Base-by-base conservation (phyloP, 2,797 vertebrate species). In the Podarcis siculus region DNA sequence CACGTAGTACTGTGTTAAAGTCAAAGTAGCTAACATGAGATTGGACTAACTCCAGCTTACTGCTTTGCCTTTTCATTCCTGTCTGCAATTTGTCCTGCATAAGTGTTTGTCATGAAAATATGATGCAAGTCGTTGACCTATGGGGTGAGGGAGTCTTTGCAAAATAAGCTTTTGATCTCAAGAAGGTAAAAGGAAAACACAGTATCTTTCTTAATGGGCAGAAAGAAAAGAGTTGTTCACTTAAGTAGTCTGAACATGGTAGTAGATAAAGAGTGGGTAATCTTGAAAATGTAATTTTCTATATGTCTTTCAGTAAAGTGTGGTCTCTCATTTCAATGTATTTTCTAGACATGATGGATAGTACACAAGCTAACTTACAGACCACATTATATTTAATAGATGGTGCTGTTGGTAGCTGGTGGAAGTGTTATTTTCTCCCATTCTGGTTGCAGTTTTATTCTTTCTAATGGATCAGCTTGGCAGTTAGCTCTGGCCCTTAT, bases 1-100 rank as follows among this genome's bases (percentile, higher is more conserved):
- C 55, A 86, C 35, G 64, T 69, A 80, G 61, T 69, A 37, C 83
- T 64, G 3, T 79, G 17, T 42, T 89, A 67, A 58, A 27, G 69
- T 82, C 37, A 89, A 85, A 91, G 55, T 94, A 89, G 17, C 37
- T 91, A 92, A 94, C 89, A 91, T 90, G 90, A 92, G 39, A 76
- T 45, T 49, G 71, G 37, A 49, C 55, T 82, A 75, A 82, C 8
- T 45, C 27, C 19, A 82, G 15, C 76, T 76, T 58, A 69, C 32
- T 27, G 23, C 78, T 82, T 89, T 82, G 78, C 66, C 77, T 15
- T 49, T 87, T 69, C 25, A 86, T 86, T 8, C n/a, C 61, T 55
- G 17, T 49, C n/a, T 86, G 87, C 89, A 92, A 42, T 66, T 39
- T 79, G 86, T 73, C 89, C 88, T 94, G 86, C 80, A 37, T 91